phyloP scores from a whole-genome alignment of 2,797 vertebrate genomes.

The Varecia variegata region DNA sequence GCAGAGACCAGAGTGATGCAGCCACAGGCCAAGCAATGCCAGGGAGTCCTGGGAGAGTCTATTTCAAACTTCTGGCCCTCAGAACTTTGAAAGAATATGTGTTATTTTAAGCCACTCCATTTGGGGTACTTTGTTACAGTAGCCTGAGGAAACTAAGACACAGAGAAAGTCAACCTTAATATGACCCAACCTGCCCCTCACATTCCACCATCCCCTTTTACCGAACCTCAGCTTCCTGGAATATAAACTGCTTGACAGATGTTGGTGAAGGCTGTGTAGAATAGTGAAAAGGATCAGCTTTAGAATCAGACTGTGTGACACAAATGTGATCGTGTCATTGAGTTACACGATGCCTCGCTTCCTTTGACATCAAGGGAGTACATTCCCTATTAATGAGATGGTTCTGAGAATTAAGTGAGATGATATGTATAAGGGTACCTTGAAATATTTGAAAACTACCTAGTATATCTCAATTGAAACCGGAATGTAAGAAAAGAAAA shows the following conservation, averaged over 20 bases:
- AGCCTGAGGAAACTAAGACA: not conserved
- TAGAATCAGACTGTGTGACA: not conserved
- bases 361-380: not conserved
- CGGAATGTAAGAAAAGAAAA: not conserved
- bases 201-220: not conserved
- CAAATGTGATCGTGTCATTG: not conserved
- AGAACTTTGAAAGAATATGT: not conserved
- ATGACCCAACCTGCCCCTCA: not conserved
- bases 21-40: not conserved
- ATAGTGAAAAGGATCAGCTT: not conserved
- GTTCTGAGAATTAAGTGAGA: not conserved
- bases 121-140: not conserved
- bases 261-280: not conserved
- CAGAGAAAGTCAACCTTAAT: not conserved
- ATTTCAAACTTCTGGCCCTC: not conserved
- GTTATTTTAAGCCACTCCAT: not conserved
- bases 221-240: not conserved
- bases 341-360: not conserved
- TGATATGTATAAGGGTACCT: not conserved
- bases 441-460: not conserved
- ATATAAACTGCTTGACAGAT: not conserved
- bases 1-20: not conserved
- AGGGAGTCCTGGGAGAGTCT: not conserved
- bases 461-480: not conserved
- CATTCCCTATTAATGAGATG: not conserved